phyloP scores from a whole-genome alignment of 2,888 invertebrate genomes.

The Hybos culiciformis region DNA sequence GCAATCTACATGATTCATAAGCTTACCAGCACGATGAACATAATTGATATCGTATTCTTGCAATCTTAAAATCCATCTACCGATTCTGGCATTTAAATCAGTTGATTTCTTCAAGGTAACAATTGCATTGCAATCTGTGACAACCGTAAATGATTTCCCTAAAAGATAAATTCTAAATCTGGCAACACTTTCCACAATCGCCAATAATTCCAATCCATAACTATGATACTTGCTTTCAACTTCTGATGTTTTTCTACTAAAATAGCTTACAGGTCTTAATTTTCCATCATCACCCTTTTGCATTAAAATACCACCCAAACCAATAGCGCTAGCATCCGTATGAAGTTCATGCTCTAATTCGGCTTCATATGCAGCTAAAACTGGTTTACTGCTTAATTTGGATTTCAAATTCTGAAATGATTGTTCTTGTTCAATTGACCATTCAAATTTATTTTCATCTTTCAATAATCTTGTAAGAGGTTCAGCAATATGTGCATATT shows the following conservation, averaged over 20 bases:
- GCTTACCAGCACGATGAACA: too few species aligned
- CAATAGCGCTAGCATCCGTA: neutral
- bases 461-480: too few species aligned
- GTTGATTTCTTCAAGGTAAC: slow-evolving; percentile 13
- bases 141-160: slow-evolving; percentile 1
- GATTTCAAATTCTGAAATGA: too few species aligned
- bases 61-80: slow-evolving; percentile 11
- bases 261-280: neutral
- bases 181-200: neutral
- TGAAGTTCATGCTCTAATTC: neutral
- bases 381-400: neutral
- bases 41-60: too few species aligned
- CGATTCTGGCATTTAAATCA: slow-evolving; percentile 17
- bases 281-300: neutral
- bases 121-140: slow-evolving; percentile 2
- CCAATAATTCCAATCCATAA: slow-evolving; percentile 1
- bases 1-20: too few species aligned
- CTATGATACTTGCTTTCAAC: neutral
- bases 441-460: too few species aligned
- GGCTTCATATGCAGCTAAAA: slow-evolving; percentile 1
- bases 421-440: too few species aligned
- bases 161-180: neutral
- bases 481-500: too few species aligned
- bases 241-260: neutral
- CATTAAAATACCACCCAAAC: neutral